A percentile compares a stretch with the other conserved stretches of the same genome.
Evolutionary conservation across 1,140 invertebrate species (phyloP).

Genomic region (Lamellibrachia luymesi): DNA sequence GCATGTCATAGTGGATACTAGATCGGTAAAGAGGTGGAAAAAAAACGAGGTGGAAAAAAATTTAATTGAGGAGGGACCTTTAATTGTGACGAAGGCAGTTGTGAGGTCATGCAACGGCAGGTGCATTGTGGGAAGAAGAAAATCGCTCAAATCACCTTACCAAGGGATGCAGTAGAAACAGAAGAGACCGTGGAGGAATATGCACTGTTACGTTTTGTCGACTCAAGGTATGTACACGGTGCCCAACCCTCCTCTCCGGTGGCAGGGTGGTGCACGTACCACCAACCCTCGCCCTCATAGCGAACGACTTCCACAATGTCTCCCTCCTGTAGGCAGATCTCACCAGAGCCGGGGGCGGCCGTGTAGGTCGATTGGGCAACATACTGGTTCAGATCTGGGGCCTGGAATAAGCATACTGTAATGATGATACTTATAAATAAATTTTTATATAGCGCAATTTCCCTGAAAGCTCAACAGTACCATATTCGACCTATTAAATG

Average conservation of each 20-base stretch:
- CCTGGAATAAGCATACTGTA: not conserved
- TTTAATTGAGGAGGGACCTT: too few species aligned
- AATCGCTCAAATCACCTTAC: conserved; percentile 17
- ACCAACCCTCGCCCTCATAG: conserved; percentile 92
- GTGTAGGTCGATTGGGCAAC: conserved; percentile 87
- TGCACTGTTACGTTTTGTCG: conserved; percentile 50
- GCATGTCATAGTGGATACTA: too few species aligned
- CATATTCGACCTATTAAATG: too few species aligned
- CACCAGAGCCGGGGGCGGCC: conserved; percentile 76
- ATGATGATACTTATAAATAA: not conserved
- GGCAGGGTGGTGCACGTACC: conserved; percentile 83
- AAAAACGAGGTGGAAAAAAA: too few species aligned
- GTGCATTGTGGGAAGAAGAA: not conserved
- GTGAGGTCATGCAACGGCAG: not conserved
- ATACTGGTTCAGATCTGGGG: conserved; percentile 55
- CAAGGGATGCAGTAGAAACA: conserved; percentile 12
- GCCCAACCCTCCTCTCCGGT: conserved; percentile 83
- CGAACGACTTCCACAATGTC: conserved; percentile 79
- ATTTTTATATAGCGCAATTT: too few species aligned
- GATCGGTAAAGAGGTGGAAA: too few species aligned
- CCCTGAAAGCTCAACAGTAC: too few species aligned
- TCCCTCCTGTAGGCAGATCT: conserved; percentile 84
- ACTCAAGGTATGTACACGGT: conserved; percentile 85
- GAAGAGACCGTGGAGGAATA: conserved; percentile 6
- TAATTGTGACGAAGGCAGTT: not conserved